Conservation (phyloP, 2,797 vertebrate genomes). For the Amblyopsis hoosieri region DNA sequence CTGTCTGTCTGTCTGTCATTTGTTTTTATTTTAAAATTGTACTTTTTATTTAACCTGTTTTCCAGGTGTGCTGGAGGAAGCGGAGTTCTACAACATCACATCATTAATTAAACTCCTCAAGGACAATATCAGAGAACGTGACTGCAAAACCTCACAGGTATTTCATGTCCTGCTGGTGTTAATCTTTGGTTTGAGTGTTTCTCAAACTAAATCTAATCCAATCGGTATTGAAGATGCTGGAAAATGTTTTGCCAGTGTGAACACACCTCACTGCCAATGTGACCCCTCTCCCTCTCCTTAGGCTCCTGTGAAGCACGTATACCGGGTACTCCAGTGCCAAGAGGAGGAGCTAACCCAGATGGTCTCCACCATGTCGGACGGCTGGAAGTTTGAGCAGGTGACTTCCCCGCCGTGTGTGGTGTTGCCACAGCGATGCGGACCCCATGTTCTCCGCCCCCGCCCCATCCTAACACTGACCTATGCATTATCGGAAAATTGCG, state of each 20-base stretch:
- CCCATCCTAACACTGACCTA: slow-evolving; percentile 59
- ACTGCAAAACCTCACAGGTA: slow-evolving; percentile 95
- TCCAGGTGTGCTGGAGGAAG: slow-evolving; percentile 94
- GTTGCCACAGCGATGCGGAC: neutral
- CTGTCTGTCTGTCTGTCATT: too few relatives aligned
- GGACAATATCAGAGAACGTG: slow-evolving; percentile 97
- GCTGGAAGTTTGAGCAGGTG: slow-evolving; percentile 99
- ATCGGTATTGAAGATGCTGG: too few relatives aligned
- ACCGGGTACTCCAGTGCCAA: slow-evolving; percentile 97
- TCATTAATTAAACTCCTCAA: slow-evolving; percentile 98
- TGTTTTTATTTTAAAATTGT: too few relatives aligned
- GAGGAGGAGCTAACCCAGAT: slow-evolving; percentile 98
- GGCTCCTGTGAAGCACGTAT: slow-evolving; percentile 96
- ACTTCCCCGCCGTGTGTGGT: slow-evolving; percentile 65
- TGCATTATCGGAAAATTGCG: slow-evolving; percentile 48
- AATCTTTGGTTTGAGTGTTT: too few relatives aligned
- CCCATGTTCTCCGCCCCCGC: slow-evolving; percentile 1
- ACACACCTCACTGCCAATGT: neutral
- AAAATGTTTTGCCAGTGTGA: too few relatives aligned
- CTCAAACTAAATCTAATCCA: too few relatives aligned
- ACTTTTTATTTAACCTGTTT: neutral
- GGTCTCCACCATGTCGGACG: slow-evolving; percentile 99
- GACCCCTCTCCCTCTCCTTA: slow-evolving; percentile 37
- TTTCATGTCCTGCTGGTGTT: neutral
- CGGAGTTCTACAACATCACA: slow-evolving; percentile 99